Evolutionary conservation across 2,113 vertebrate genomes (phyloP).

Genomic region (Ovibos moschatus): DNA sequence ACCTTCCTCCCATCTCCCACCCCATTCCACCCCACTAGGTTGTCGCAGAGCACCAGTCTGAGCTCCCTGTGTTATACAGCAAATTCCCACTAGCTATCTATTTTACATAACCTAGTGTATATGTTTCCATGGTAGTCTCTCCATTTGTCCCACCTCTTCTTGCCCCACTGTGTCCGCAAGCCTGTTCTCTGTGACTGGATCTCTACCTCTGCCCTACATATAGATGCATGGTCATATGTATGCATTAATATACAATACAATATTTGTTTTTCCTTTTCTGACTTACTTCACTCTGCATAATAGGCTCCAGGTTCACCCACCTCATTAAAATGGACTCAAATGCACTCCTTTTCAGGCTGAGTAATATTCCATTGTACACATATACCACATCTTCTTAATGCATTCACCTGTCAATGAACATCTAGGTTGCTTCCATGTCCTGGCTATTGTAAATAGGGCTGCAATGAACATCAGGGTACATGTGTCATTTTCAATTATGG

Average conservation of each 20-base stretch:
- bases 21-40: neutral
- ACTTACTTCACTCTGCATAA: neutral
- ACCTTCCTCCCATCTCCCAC: neutral
- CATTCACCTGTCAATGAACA: neutral
- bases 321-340: neutral
- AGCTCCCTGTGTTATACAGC: neutral
- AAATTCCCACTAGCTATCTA: neutral
- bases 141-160: neutral
- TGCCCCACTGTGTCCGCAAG: neutral
- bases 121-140: neutral
- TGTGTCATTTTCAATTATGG: neutral
- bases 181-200: neutral
- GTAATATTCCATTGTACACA: neutral
- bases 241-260: neutral
- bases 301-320: neutral
- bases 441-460: neutral
- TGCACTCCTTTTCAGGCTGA: neutral
- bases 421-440: neutral
- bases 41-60: neutral
- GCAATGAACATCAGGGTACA: neutral
- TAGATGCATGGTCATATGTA: neutral
- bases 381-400: neutral
- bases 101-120: neutral
- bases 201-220: neutral
- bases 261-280: neutral